Evolutionary conservation across 1,140 invertebrate genomes (phyloP).

Genomic region (Euura lappo): DNA sequence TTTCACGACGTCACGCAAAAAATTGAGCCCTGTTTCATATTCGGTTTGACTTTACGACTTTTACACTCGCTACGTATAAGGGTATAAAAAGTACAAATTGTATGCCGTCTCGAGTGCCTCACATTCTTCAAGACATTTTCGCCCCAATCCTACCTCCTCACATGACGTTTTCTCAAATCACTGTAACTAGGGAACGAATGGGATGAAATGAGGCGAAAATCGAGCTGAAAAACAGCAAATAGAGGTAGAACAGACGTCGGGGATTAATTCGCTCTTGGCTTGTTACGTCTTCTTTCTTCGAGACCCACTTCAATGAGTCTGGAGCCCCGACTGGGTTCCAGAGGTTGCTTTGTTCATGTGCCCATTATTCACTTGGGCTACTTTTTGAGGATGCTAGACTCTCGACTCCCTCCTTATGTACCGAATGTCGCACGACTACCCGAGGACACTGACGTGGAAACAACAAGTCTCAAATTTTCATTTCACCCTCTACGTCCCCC

Average conservation of each 20-base stretch:
- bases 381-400: constrained; percentile 3
- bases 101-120: neutral
- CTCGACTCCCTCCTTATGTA: neutral
- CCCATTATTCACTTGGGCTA: constrained; percentile 3
- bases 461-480: neutral
- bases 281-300: neutral
- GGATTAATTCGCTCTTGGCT: neutral
- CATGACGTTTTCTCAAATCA: neutral
- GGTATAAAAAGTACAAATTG: no score
- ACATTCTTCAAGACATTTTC: neutral
- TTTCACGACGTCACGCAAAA: no score
- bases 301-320: neutral
- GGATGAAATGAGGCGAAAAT: neutral
- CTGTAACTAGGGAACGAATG: neutral
- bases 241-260: neutral
- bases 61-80: no score
- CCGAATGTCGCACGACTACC: neutral
- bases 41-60: no score
- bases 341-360: neutral
- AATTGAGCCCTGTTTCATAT: no score
- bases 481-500: no score
- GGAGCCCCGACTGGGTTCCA: neutral
- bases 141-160: neutral
- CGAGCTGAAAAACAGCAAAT: neutral
- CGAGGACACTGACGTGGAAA: neutral